These are phyloP conservation scores for Morone chrysops DNA, from an alignment of 2,113 vertebrate species.

Conservation along the genomic window DNA sequence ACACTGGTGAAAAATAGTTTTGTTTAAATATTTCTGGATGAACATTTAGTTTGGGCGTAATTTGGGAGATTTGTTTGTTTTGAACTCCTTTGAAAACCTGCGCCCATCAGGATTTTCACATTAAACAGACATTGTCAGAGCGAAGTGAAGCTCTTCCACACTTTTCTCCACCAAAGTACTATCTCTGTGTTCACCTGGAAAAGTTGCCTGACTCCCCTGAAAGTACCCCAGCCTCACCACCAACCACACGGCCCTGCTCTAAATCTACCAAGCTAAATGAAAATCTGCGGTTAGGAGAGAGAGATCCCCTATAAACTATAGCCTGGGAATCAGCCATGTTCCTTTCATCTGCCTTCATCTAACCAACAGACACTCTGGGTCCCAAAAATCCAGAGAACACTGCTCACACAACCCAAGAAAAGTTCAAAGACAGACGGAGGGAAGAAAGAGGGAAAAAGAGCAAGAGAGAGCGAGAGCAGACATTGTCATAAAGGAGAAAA, in stretches of 20 bases:
- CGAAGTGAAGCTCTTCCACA: not conserved
- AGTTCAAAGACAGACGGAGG: slow-evolving; percentile 59
- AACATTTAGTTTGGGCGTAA: slow-evolving; percentile 11
- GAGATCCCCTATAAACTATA: slow-evolving; percentile 67
- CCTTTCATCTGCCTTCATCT: slow-evolving; percentile 75
- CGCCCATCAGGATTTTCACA: not conserved
- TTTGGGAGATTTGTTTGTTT: slow-evolving; percentile 22
- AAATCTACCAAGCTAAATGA: slow-evolving; percentile 67
- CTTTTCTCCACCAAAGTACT: not conserved
- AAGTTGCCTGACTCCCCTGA: slow-evolving; percentile 42
- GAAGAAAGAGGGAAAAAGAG: slow-evolving; percentile 24
- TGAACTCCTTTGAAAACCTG: not conserved
- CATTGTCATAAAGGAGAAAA: slow-evolving; percentile 62
- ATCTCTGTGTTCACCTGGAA: slow-evolving; percentile 53
- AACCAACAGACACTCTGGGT: slow-evolving; percentile 63
- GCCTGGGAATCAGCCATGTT: slow-evolving; percentile 66
- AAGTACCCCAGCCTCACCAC: slow-evolving; percentile 36
- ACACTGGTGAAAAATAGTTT: not conserved
- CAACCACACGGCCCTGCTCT: slow-evolving; percentile 37
- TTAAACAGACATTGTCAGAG: not conserved
- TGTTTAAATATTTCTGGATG: slow-evolving; percentile 3
- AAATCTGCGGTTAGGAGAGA: slow-evolving; percentile 69
- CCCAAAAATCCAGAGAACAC: slow-evolving; percentile 53
- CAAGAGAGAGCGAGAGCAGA: slow-evolving; percentile 56
- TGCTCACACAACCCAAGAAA: slow-evolving; percentile 36